Conservation (phyloP, 2,797 vertebrate species). For the Melanotaenia nigrans region DNA sequence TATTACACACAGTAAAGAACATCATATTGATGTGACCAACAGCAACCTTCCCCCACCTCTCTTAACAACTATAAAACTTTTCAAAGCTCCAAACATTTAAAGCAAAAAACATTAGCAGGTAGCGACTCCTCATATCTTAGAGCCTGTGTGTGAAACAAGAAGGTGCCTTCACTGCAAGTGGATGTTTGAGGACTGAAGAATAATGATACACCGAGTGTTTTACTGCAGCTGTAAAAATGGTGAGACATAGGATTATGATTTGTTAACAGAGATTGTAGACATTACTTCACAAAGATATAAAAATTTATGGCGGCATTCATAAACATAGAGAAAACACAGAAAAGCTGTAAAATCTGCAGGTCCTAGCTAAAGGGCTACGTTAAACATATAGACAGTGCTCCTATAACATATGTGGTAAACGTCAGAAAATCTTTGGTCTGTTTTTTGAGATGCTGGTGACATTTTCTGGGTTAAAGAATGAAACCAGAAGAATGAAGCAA, state of each 20-base stretch:
- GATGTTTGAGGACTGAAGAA: conserved; percentile 28
- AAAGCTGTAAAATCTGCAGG: conserved; percentile 43
- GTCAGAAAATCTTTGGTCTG: neutral
- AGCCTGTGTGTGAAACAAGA: conserved; percentile 32
- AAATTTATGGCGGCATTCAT: conserved; percentile 44
- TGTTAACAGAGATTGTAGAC: conserved; percentile 57
- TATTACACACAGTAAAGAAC: neutral
- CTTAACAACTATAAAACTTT: neutral
- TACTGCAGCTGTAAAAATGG: conserved; percentile 45
- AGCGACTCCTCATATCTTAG: conserved; percentile 5
- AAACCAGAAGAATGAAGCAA: neutral
- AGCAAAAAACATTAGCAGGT: conserved; percentile 8
- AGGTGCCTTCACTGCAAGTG: conserved; percentile 24
- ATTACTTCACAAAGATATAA: conserved; percentile 61
- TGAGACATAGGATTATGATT: conserved; percentile 41
- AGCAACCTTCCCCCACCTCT: neutral
- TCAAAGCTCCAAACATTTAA: conserved; percentile 19
- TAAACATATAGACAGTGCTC: conserved; percentile 13
- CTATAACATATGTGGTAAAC: neutral
- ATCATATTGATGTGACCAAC: neutral
- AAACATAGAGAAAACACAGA: conserved; percentile 49
- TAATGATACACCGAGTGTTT: conserved; percentile 43
- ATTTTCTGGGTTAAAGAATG: neutral
- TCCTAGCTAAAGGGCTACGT: conserved; percentile 12
- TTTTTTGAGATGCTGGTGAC: neutral